Evolutionary conservation across 2,888 invertebrate species (phyloP), one percentile per base, ranked within the genome.

Genomic region (Hirtodrosophila duncani): DNA sequence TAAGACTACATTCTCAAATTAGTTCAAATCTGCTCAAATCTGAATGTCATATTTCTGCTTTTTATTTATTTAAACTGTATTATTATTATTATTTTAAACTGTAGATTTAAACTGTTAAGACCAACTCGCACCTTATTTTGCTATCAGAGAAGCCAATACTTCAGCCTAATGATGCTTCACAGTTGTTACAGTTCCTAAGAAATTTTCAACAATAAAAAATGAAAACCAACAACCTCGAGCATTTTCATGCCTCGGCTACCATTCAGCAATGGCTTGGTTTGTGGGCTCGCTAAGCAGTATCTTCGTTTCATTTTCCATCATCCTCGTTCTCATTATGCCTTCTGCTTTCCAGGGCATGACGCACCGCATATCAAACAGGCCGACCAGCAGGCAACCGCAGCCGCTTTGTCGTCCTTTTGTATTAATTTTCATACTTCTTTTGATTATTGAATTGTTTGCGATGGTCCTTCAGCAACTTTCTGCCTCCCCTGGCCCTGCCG

Each of bases 341-440:
- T 50, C 21, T 23, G 10, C 6, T 11, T 23, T 23, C 13, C 26
- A 10, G 14, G 23, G 37, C 21, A 11, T 37, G 43, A 26, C 42
- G 43, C 17, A 23, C 29, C 37, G 36, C 55, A 60, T 45, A 45
- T 37, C 23, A 61, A 44, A 36, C 23, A 55, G 46, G 27, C 38
- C 51, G 44, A 34, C 53, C 43, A 39, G 56, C 49, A 39, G 27
- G 17, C 45, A 30, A 33, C 50, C 51, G 33, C 51, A 39, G 33
- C 27, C 41, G 29, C 44, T 16, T 10, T 27, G 43, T 30, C 38
- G 61, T 61, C 52, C 59, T 27, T 68, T 77, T 79, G 68, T 71
- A 77, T 72, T 68, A 43, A 80, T 75, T 80, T 65, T 68, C 57
- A 71, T 71, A 48, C 77, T 63, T 62, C 65, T 60, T 56, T 43